phyloP scores from a whole-genome alignment of 2,888 invertebrate species.

The Eristalinus aeneus region DNA sequence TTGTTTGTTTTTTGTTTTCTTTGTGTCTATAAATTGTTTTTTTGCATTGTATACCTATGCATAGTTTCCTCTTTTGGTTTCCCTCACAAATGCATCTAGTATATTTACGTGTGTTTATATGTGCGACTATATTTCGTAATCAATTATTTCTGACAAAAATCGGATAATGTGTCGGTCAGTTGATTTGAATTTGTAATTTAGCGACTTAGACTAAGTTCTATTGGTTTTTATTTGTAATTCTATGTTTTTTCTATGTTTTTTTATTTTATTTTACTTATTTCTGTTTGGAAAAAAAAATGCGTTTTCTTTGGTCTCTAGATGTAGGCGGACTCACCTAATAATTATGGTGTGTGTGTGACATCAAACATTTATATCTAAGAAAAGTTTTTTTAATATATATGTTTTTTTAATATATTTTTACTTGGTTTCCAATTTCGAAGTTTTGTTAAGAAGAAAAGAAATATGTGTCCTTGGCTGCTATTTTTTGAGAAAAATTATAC shows the following conservation, averaged over 20 bases:
- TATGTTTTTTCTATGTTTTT: conserved; percentile 13
- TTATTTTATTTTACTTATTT: conserved; percentile 15
- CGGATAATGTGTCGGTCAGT: conserved; percentile 25
- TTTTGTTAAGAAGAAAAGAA: neutral
- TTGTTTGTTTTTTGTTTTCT: neutral
- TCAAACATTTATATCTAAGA: conserved; percentile 66
- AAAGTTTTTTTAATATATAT: neutral
- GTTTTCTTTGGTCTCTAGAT: conserved; percentile 60
- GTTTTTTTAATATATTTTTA: conserved; percentile 11
- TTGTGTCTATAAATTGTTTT: conserved; percentile 23
- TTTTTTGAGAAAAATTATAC: conserved; percentile 16
- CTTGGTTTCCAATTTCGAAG: neutral
- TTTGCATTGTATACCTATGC: conserved; percentile 30
- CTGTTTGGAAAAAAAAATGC: conserved; percentile 51
- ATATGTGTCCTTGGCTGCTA: neutral
- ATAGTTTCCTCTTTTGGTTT: neutral
- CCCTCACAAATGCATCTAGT: conserved; percentile 4
- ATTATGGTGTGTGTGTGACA: conserved; percentile 35
- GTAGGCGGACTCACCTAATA: conserved; percentile 59
- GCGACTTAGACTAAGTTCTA: conserved; percentile 23
- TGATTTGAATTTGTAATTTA: conserved; percentile 23
- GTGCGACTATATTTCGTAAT: conserved; percentile 37
- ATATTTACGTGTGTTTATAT: conserved; percentile 11
- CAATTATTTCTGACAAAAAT: conserved; percentile 38
- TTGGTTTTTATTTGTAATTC: neutral